These are phyloP conservation scores for Clunio marinus DNA, from an alignment of 2,888 invertebrate genomes.

Conservation along the genomic window DNA sequence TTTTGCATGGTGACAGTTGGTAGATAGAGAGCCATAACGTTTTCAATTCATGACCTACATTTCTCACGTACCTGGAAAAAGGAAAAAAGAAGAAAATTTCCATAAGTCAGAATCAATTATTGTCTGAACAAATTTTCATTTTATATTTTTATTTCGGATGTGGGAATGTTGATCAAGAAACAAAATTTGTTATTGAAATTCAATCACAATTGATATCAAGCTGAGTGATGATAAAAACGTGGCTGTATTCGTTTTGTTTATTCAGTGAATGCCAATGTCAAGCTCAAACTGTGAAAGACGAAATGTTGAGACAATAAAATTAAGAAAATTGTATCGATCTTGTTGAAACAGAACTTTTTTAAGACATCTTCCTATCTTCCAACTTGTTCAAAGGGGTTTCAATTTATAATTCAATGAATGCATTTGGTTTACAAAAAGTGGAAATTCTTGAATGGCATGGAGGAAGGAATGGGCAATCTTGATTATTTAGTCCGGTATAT, in stretches of 20 bases:
- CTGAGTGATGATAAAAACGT: neutral
- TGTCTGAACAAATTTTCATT: neutral
- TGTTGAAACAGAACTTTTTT: neutral
- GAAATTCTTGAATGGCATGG: neutral
- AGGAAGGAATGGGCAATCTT: too few relatives aligned
- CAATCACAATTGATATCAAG: neutral
- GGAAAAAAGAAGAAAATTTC: neutral
- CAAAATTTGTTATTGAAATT: neutral
- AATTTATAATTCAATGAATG: neutral
- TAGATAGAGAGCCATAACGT: neutral
- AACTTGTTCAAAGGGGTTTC: neutral
- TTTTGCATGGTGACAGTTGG: slow-evolving; percentile 3
- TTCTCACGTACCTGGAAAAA: neutral
- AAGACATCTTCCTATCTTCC: neutral
- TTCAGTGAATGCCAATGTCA: slow-evolving; percentile 4
- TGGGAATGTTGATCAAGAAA: neutral
- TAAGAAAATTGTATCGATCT: neutral
- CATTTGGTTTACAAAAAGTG: neutral
- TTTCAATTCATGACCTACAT: slow-evolving; percentile 22
- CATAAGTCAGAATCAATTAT: neutral
- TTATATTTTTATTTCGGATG: too few relatives aligned
- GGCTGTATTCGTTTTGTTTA: neutral
- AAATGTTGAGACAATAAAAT: neutral
- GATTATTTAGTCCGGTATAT: too few relatives aligned
- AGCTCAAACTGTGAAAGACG: slow-evolving; percentile 1